These are phyloP conservation scores for Acrossocheilus wenchowensis DNA, from an alignment of 2,797 vertebrate species.

Conservation along the genomic window DNA sequence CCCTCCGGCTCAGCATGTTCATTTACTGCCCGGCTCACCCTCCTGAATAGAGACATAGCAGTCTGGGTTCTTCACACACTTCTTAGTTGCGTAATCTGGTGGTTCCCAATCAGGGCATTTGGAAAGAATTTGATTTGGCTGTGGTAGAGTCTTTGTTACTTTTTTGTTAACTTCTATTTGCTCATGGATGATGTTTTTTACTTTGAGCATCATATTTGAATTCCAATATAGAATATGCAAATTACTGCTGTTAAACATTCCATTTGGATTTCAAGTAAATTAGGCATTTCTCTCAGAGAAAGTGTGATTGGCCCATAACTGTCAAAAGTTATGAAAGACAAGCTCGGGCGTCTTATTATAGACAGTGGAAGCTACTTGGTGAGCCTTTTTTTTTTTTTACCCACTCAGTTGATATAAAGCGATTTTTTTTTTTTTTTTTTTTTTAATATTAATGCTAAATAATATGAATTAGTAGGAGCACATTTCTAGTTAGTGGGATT, in stretches of 20 bases:
- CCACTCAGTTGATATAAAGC: neutral
- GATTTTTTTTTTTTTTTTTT: neutral
- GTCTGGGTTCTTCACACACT: neutral
- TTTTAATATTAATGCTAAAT: neutral
- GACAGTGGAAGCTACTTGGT: neutral
- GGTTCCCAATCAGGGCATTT: neutral
- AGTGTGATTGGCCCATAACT: neutral
- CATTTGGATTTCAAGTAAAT: neutral
- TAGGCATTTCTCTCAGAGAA: neutral
- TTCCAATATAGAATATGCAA: neutral
- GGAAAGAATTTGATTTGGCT: neutral
- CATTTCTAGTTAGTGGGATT: neutral
- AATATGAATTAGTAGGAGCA: neutral
- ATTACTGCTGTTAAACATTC: neutral
- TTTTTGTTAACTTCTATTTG: neutral
- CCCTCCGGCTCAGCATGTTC: neutral
- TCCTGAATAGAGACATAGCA: neutral
- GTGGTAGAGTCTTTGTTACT: neutral
- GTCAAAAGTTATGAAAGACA: neutral
- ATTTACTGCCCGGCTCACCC: neutral
- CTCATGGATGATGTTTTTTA: neutral
- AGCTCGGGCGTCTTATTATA: neutral
- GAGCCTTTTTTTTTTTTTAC: neutral
- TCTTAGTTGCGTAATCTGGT: constrained; percentile 3
- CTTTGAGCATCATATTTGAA: neutral